Evolutionary conservation across 2,888 invertebrate genomes (phyloP), one percentile per base, ranked within the genome.

Genomic region (Saturnia japonica): DNA sequence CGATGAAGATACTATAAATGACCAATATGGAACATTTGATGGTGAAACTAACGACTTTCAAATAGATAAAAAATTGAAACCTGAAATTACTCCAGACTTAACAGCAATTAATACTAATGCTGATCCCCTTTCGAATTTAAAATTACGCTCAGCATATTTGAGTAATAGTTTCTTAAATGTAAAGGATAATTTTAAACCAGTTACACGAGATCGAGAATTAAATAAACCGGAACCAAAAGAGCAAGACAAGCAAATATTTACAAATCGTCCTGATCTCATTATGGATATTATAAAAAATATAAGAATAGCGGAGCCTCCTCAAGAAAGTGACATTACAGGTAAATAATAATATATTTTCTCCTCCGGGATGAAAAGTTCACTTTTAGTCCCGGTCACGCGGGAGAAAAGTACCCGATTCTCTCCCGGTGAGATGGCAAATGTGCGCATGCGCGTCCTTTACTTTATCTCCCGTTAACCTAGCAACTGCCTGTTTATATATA

Each of bases 71-170:
- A 84, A 82, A 71, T 79, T 84, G 74, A 82, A 77, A 34, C 76
- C 76, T 34, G 77, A 82, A 62, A 84, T 84, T 64, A 72, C 80
- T 60, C 83, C 85, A 54, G 87, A 89, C 70, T 74, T 84, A 47
- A 80, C 84, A 28, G 76, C 84, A 70, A 79, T 83, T 67, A 83
- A 84, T 9, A 79, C 83, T 68, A 82, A 83, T 7, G 80, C 82
- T 34, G 87, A 88, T 76, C 92, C 92, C 43, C 82, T 91, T 75
- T 78, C 91, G 74, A 84, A 91, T 75, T 81, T 92, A 66, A 91
- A 90, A 85, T 87, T 91, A 83, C 88, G 87, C 71, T 81, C 91
- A 80, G 86, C 89, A 43, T 85, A 82, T 77, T 84, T 91, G 73
- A 86, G 77, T 70, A 84, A 85, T 74, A 79, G 86, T 72, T 74